Percentiles rank a stretch among this genome's conserved stretches.
Conservation (phyloP, 1,140 invertebrate species). For the Mya arenaria region DNA sequence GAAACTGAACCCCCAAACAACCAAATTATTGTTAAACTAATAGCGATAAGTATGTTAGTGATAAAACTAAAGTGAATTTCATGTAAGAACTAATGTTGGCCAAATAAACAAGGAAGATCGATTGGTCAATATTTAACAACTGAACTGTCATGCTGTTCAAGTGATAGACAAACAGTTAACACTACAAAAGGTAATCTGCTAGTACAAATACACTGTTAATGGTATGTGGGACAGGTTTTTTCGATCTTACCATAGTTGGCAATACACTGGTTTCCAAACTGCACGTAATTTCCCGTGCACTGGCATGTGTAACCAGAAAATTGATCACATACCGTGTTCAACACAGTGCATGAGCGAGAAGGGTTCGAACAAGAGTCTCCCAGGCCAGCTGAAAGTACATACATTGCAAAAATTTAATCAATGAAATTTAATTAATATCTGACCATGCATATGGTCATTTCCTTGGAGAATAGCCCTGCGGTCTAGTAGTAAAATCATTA, state of each 20-base stretch:
- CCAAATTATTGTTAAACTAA: too few relatives aligned
- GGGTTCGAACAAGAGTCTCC: constrained; percentile 9
- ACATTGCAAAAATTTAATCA: not conserved
- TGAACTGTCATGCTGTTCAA: too few relatives aligned
- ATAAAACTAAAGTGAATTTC: too few relatives aligned
- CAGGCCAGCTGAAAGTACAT: constrained; percentile 11
- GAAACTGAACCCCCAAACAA: too few relatives aligned
- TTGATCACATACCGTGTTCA: not conserved
- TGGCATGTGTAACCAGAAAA: constrained; percentile 8
- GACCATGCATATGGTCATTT: not conserved
- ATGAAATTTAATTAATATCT: not conserved
- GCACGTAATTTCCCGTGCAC: constrained; percentile 25
- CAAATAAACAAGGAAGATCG: too few relatives aligned
- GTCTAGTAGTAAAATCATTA: too few relatives aligned
- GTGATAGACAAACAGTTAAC: too few relatives aligned
- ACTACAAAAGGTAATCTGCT: too few relatives aligned
- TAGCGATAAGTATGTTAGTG: too few relatives aligned
- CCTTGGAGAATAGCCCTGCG: not conserved
- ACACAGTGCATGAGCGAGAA: not conserved
- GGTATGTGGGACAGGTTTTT: not conserved
- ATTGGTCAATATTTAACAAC: too few relatives aligned
- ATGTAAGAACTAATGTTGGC: too few relatives aligned
- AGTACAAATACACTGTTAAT: too few relatives aligned
- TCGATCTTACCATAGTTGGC: constrained; percentile 1
- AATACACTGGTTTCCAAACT: not conserved